These are phyloP conservation scores for Oryctes rhinoceros DNA, from an alignment of 1,140 invertebrate species.

Conservation along the genomic window DNA sequence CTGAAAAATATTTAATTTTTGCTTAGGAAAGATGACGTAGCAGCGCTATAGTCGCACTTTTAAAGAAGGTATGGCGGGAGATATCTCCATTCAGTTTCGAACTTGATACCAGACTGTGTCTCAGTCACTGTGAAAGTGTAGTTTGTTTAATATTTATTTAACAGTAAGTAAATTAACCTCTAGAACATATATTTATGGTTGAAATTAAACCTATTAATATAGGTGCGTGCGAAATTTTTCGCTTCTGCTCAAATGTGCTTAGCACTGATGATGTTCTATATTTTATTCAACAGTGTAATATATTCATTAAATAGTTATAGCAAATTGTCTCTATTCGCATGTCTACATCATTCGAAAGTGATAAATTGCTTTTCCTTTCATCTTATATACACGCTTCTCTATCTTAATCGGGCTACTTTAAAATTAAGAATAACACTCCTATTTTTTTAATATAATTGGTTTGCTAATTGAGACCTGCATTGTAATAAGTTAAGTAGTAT, in stretches of 20 bases:
- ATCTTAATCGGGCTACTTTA: background rate
- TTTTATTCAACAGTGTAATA: background rate
- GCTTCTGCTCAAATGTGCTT: too few relatives aligned
- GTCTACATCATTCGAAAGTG: constrained; percentile 5
- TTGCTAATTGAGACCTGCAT: too few relatives aligned
- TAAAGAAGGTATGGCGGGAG: constrained; percentile 39
- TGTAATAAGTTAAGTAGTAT: too few relatives aligned
- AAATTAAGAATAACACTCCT: background rate
- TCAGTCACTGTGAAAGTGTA: constrained; percentile 35
- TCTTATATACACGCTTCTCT: background rate
- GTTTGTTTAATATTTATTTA: constrained; percentile 39
- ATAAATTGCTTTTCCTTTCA: constrained; percentile 21
- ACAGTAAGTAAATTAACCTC: constrained; percentile 35
- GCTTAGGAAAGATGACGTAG: constrained; percentile 26
- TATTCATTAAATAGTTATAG: background rate
- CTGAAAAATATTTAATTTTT: constrained; percentile 21
- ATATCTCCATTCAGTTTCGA: constrained; percentile 39
- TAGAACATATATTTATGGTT: background rate
- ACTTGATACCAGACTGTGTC: constrained; percentile 38
- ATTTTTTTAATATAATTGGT: background rate
- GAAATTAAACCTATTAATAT: background rate
- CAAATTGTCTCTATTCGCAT: constrained; percentile 6
- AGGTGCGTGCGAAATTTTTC: too few relatives aligned
- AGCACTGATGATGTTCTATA: too few relatives aligned
- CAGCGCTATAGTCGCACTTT: constrained; percentile 40